Conservation (phyloP, 2,888 invertebrate genomes). For the Orchesellides sinensis region DNA sequence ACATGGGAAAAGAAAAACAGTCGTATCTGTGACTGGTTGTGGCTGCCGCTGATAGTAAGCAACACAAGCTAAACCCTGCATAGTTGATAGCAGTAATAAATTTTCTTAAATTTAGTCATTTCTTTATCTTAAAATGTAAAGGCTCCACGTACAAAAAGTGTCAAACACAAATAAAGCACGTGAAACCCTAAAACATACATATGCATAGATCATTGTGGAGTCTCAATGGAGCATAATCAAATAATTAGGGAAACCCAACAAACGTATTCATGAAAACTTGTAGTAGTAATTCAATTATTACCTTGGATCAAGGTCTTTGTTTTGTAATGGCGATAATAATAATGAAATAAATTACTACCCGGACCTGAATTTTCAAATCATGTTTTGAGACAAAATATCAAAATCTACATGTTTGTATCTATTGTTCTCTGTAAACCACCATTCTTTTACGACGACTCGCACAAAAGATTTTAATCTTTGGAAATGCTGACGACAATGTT, state of each 20-base stretch:
- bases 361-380: conserved; percentile 48
- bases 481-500: conserved; percentile 25
- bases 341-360: conserved; percentile 59
- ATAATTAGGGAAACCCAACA: not conserved
- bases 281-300: conserved; percentile 20
- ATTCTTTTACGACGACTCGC: not conserved
- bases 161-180: no score
- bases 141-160: no score
- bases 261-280: not conserved
- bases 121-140: no score
- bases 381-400: conserved; percentile 9
- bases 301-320: conserved; percentile 58
- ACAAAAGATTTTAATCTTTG: conserved; percentile 36
- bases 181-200: not conserved
- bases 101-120: not conserved
- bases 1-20: conserved; percentile 65
- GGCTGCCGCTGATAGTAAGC: conserved; percentile 71
- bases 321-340: conserved; percentile 11
- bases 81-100: not conserved
- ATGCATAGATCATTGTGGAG: no score
- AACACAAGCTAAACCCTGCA: not conserved
- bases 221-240: not conserved
- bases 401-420: conserved; percentile 14
- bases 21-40: conserved; percentile 70
- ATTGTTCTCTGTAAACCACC: no score